Conservation (phyloP, 64 coral and sea anemone species). For the Acropora tenuis region DNA sequence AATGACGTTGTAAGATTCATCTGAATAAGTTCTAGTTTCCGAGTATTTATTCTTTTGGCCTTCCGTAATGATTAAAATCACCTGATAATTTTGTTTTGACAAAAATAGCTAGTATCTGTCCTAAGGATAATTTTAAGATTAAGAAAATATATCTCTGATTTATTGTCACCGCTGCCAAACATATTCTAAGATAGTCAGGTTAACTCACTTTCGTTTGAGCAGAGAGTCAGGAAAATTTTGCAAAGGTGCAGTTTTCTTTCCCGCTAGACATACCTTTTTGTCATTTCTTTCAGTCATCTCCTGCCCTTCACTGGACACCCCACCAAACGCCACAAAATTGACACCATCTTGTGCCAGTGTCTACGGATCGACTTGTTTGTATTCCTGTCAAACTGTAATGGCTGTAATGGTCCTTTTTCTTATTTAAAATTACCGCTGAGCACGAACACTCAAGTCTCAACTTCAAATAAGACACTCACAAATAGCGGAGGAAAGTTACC, state of each 20-base stretch:
- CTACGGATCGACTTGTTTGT: constrained; percentile 27
- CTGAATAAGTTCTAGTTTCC: too few relatives aligned
- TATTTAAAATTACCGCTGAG: too few relatives aligned
- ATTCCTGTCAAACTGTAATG: constrained; percentile 41
- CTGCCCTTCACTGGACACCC: constrained; percentile 8
- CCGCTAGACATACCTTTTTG: background rate
- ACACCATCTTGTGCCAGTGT: background rate
- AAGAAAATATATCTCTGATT: background rate
- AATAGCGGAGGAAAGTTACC: too few relatives aligned
- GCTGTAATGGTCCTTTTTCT: too few relatives aligned
- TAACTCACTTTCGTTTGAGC: background rate
- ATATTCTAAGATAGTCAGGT: background rate
- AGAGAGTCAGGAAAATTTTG: background rate
- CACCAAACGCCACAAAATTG: background rate
- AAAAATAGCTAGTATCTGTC: too few relatives aligned
- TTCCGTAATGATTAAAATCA: background rate
- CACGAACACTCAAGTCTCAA: too few relatives aligned
- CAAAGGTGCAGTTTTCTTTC: background rate
- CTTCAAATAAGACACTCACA: too few relatives aligned
- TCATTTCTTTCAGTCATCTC: constrained; percentile 22
- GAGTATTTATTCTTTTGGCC: background rate
- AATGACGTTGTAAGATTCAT: too few relatives aligned
- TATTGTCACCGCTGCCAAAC: background rate
- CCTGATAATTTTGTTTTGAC: background rate
- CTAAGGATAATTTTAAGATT: background rate